These are phyloP conservation scores for Paramisgurnus dabryanus DNA, from an alignment of 2,113 vertebrate species.

Conservation along the genomic window DNA sequence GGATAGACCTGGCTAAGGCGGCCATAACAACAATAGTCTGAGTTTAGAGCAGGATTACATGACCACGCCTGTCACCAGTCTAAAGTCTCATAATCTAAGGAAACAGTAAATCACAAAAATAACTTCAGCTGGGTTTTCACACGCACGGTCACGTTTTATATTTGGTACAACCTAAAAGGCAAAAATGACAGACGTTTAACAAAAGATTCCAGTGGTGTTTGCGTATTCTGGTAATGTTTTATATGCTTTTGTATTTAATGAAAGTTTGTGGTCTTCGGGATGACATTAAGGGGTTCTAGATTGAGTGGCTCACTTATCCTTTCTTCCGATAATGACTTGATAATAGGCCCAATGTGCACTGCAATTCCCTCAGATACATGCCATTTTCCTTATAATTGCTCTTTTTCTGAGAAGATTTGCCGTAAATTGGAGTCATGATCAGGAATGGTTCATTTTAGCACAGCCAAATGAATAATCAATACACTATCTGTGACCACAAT, in stretches of 20 bases:
- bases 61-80: too few species aligned
- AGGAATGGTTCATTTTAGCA: background rate
- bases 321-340: conserved; percentile 26
- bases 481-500: background rate
- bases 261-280: background rate
- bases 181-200: too few species aligned
- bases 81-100: too few species aligned
- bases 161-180: too few species aligned
- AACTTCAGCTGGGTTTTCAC: too few species aligned
- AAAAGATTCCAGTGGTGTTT: too few species aligned
- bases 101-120: too few species aligned
- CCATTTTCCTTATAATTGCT: background rate
- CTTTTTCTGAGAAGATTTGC: background rate
- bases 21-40: too few species aligned
- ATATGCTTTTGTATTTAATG: background rate
- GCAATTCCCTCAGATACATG: background rate
- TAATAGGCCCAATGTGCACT: conserved; percentile 5
- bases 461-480: conserved; percentile 16
- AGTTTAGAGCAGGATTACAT: too few species aligned
- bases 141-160: too few species aligned
- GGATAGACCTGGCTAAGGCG: too few species aligned
- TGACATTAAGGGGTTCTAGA: background rate
- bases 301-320: background rate
- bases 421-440: background rate
- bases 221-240: background rate